Evolutionary conservation across 2,888 invertebrate species (phyloP), one percentile per base, ranked within the genome.

Genomic region (Nemurella pictetii): DNA sequence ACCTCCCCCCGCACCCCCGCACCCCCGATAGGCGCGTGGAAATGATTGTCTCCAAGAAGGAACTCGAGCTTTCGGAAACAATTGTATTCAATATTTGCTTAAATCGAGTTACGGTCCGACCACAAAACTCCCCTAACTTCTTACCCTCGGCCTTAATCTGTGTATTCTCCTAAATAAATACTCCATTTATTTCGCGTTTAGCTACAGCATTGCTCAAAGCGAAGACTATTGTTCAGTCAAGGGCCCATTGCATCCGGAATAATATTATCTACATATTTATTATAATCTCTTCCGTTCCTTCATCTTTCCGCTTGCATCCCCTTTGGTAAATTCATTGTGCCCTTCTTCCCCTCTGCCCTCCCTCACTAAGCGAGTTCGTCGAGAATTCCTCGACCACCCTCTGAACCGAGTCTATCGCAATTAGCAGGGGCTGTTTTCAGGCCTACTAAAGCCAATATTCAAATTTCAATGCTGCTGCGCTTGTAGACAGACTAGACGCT

Each of bases 231-330:
- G 78, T 78, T 78, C 28, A 12, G 27, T 15, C 30, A 78, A 78
- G 78, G 78, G 27, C 28, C 28, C 78, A 78, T n/a, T 78, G 28
- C 28, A 75, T 78, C 28, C 28, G 7, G 55, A 20, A 20, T 55
- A 55, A 55, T 55, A 78, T 78, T 78, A 78, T 78, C 78, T 78
- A 7, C 78, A 78, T 78, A 78, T 78, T 78, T 78, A 78, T 78
- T 78, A 27, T 78, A 78, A 78, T 28, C 78, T 78, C 75, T 27
- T 28, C 5, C 75, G 20, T 55, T 3, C 28, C 78, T 78, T 28
- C 78, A 12, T 27, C 28, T 30, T 75, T 78, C 28, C 28, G 28
- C 30, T 78, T 28, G n/a, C 78, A 27, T 75, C 78, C 78, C 74
- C 78, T 30, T 78, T 29, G 30, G 28, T 78, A 28, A 74, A 29